A percentile compares a stretch with the other conserved stretches of the same genome.
Evolutionary conservation across 2,888 invertebrate species (phyloP).

Genomic region (Anagyrus pseudococci): DNA sequence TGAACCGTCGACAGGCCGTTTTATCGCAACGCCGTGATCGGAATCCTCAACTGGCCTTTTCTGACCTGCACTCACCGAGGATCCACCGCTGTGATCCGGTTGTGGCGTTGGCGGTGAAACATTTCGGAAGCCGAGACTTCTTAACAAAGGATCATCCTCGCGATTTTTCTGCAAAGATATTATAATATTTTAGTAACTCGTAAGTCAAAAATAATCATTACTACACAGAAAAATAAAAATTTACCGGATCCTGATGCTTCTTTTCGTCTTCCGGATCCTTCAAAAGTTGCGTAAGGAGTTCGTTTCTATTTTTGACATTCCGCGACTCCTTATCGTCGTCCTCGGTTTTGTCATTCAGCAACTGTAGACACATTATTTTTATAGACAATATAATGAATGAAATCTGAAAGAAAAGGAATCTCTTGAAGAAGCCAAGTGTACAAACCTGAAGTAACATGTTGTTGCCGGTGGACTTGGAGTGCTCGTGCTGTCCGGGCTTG

Average conservation of each 20-base stretch:
- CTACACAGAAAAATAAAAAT: neutral
- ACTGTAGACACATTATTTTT: conserved; percentile 64
- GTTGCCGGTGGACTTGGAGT: conserved; percentile 58
- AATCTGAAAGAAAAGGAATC: too few species aligned
- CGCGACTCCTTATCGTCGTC: conserved; percentile 75
- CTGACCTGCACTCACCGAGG: conserved; percentile 59
- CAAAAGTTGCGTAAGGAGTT: conserved; percentile 68
- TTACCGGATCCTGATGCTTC: conserved; percentile 57
- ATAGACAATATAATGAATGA: too few species aligned
- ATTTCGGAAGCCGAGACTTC: conserved; percentile 65
- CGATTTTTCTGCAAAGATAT: conserved; percentile 52
- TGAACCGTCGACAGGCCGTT: conserved; percentile 61
- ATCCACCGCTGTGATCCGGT: conserved; percentile 51
- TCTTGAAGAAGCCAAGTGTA: too few species aligned
- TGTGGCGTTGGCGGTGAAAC: conserved; percentile 66
- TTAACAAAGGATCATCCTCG: conserved; percentile 65
- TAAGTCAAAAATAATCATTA: neutral
- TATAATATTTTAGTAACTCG: neutral
- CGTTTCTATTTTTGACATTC: conserved; percentile 68
- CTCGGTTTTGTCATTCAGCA: conserved; percentile 78
- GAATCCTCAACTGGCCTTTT: conserved; percentile 72
- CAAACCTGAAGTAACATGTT: conserved; percentile 72
- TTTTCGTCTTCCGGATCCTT: conserved; percentile 65
- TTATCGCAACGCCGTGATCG: conserved; percentile 64
- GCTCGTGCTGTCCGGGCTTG: conserved; percentile 24